These are phyloP conservation scores for Antennarius striatus DNA, from an alignment of 2,113 vertebrate species.

Conservation along the genomic window DNA sequence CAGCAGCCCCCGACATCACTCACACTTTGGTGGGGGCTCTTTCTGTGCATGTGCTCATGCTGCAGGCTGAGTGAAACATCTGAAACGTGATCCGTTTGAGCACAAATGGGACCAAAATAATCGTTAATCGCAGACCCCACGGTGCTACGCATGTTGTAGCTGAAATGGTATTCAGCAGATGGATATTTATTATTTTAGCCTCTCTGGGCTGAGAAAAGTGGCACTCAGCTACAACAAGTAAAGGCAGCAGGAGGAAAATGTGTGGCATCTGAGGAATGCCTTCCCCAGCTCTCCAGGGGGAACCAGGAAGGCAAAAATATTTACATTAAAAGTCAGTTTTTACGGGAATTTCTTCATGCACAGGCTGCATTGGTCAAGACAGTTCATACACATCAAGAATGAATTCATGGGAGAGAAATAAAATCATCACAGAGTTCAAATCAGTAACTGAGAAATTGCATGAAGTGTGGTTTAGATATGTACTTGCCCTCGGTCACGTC, in stretches of 20 bases:
- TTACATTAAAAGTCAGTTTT: constrained; percentile 56
- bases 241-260: constrained; percentile 65
- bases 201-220: constrained; percentile 64
- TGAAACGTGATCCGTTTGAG: constrained; percentile 33
- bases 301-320: constrained; percentile 56
- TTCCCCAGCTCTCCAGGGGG: constrained; percentile 31
- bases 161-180: constrained; percentile 48
- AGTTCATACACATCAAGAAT: neutral
- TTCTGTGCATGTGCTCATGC: constrained; percentile 10
- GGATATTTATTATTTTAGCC: constrained; percentile 34
- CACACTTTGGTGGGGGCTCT: constrained; percentile 14
- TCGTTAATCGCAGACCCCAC: constrained; percentile 20
- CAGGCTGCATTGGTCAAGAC: neutral
- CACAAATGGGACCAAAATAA: constrained; percentile 38
- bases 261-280: constrained; percentile 72
- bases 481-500: too few relatives aligned
- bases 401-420: neutral
- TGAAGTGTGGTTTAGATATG: too few relatives aligned
- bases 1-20: constrained; percentile 18
- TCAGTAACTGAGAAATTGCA: too few relatives aligned
- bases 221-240: constrained; percentile 61
- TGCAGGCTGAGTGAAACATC: constrained; percentile 12
- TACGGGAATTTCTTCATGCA: neutral
- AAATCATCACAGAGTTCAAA: too few relatives aligned
- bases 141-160: constrained; percentile 42